Conservation (phyloP, 2,888 invertebrate genomes). For the Sialis lutaria region DNA sequence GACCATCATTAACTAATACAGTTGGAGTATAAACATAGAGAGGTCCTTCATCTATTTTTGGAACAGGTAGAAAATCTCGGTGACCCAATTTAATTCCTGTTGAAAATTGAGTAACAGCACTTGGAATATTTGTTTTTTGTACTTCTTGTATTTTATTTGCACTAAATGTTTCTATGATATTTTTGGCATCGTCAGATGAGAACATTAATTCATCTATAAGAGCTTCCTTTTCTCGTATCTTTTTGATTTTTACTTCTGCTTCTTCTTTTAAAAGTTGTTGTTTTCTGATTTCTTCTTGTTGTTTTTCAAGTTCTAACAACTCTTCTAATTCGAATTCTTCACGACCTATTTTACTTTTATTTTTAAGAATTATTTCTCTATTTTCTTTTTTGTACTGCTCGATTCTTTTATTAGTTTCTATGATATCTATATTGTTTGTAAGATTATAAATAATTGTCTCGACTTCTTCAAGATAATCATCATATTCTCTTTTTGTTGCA, state of each 20-base stretch:
- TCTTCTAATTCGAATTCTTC: slow-evolving; percentile 80
- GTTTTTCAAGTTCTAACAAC: slow-evolving; percentile 64
- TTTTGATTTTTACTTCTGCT: slow-evolving; percentile 56
- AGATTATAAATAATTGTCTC: slow-evolving; percentile 85
- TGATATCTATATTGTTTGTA: slow-evolving; percentile 72
- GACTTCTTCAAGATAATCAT: slow-evolving; percentile 92
- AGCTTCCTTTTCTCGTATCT: slow-evolving; percentile 75
- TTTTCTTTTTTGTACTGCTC: slow-evolving; percentile 86
- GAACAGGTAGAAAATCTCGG: slow-evolving; percentile 45
- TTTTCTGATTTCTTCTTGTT: slow-evolving; percentile 54
- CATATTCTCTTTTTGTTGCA: slow-evolving; percentile 60
- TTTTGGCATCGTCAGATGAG: slow-evolving; percentile 76
- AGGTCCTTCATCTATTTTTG: slow-evolving; percentile 60
- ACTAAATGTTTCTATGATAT: slow-evolving; percentile 69
- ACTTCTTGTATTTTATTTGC: slow-evolving; percentile 50
- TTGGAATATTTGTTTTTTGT: slow-evolving; percentile 25
- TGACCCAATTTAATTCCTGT: slow-evolving; percentile 68
- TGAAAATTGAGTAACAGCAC: slow-evolving; percentile 58
- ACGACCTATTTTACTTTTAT: slow-evolving; percentile 55
- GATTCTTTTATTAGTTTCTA: slow-evolving; percentile 75
- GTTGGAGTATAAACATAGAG: slow-evolving; percentile 49
- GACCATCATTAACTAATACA: slow-evolving; percentile 49
- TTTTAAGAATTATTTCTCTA: slow-evolving; percentile 64
- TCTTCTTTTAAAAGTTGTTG: slow-evolving; percentile 52
- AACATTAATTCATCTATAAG: slow-evolving; percentile 92